Evolutionary conservation across 2,888 invertebrate species (phyloP).

Genomic region (Morpho deidamia): DNA sequence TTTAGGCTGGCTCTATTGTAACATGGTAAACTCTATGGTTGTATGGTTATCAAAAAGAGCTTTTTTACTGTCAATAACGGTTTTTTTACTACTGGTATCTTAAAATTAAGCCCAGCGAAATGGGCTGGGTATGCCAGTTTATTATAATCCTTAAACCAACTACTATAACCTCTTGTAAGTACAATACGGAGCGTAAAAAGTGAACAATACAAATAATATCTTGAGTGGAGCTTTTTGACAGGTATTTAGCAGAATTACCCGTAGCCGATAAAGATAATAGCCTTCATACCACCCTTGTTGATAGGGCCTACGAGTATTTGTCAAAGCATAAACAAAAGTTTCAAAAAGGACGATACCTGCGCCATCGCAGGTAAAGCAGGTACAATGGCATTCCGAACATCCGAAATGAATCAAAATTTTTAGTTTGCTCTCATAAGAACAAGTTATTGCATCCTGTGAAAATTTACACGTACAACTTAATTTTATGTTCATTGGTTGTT

Average conservation of each 20-base stretch:
- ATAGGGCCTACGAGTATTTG: slow-evolving; percentile 59
- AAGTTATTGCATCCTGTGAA: slow-evolving; percentile 4
- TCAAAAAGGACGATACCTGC: slow-evolving; percentile 36
- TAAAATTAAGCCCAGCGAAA: no score
- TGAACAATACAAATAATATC: neutral
- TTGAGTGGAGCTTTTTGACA: slow-evolving; percentile 3
- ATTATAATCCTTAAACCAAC: neutral
- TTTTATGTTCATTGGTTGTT: neutral
- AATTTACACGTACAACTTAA: neutral
- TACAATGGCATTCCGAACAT: slow-evolving; percentile 73
- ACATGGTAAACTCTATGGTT: no score
- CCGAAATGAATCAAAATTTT: slow-evolving; percentile 72
- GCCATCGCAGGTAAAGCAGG: slow-evolving; percentile 56
- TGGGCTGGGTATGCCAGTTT: no score
- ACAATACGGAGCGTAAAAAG: no score
- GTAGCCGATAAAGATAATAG: slow-evolving; percentile 11
- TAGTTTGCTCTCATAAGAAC: slow-evolving; percentile 14
- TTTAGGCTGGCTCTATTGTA: no score
- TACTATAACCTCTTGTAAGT: neutral
- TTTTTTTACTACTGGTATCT: no score
- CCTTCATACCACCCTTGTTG: slow-evolving; percentile 46
- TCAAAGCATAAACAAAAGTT: slow-evolving; percentile 60
- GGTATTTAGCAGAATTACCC: neutral
- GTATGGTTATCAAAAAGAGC: no score
- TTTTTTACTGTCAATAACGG: no score